Evolutionary conservation across 2,888 invertebrate species (phyloP).

Genomic region (Diadromus collaris): DNA sequence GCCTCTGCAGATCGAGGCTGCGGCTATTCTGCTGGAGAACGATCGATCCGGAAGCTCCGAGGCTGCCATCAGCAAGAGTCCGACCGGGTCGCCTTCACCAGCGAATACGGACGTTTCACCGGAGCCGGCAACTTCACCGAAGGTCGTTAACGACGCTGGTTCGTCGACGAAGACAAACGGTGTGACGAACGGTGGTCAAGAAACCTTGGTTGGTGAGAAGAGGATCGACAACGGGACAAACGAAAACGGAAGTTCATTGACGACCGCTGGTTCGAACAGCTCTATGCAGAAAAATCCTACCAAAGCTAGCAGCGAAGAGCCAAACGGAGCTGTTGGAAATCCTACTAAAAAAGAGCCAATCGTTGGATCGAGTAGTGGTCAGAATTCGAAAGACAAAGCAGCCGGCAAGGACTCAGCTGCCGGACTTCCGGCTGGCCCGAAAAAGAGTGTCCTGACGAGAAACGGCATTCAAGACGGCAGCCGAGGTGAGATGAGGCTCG

Average conservation of each 20-base stretch:
- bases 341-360: conserved; percentile 31
- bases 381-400: conserved; percentile 32
- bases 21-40: conserved; percentile 66
- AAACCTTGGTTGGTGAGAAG: conserved; percentile 3
- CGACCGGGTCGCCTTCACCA: background rate
- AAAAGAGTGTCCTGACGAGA: conserved; percentile 31
- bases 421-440: conserved; percentile 12
- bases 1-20: conserved; percentile 75
- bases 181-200: conserved; percentile 13
- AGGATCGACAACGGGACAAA: conserved; percentile 34
- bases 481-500: conserved; percentile 34
- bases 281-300: conserved; percentile 30
- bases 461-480: conserved; percentile 32
- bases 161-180: conserved; percentile 22
- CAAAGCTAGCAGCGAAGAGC: conserved; percentile 5
- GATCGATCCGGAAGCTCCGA: conserved; percentile 48
- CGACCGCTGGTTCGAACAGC: conserved; percentile 1
- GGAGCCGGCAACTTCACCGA: background rate
- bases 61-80: conserved; percentile 12
- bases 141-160: background rate
- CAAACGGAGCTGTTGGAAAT: background rate
- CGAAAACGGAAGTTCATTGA: background rate
- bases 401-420: conserved; percentile 9
- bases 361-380: background rate
- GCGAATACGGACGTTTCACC: conserved; percentile 27